phyloP scores from a whole-genome alignment of 2,888 invertebrate species.

The Lasioglossum oenotherae region DNA sequence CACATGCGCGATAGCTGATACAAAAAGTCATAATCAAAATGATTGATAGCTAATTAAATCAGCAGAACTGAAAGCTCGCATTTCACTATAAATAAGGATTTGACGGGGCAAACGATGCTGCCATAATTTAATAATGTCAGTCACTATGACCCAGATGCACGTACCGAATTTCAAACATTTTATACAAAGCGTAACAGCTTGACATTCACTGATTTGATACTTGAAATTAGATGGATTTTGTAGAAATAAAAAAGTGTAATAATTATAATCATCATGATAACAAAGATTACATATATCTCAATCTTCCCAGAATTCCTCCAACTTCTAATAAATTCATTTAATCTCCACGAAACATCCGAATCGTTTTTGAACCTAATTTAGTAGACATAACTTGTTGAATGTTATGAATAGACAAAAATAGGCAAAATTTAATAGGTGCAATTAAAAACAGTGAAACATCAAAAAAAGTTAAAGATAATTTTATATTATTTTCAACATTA shows the following conservation, averaged over 20 bases:
- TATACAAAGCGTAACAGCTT: not conserved
- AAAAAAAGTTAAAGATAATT: no score
- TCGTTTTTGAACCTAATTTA: no score
- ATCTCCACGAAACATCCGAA: not conserved
- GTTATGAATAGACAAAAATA: no score
- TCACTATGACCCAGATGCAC: not conserved
- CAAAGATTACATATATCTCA: no score
- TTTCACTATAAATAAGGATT: slow-evolving; percentile 1
- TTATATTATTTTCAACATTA: no score
- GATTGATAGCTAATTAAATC: slow-evolving; percentile 8
- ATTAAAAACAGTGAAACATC: no score
- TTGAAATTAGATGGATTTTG: not conserved
- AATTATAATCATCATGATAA: no score
- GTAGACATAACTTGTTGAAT: no score
- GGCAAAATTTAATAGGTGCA: no score
- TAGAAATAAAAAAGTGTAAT: not conserved
- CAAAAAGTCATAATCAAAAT: not conserved
- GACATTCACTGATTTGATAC: not conserved
- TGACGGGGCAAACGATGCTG: not conserved
- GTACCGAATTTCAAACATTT: not conserved
- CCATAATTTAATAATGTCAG: slow-evolving; percentile 4
- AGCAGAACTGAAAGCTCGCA: not conserved
- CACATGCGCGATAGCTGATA: not conserved
- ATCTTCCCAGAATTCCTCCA: not conserved
- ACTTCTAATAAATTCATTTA: not conserved